phyloP scores from a whole-genome alignment of 2,797 vertebrate species.

The Acanthis flammea region DNA sequence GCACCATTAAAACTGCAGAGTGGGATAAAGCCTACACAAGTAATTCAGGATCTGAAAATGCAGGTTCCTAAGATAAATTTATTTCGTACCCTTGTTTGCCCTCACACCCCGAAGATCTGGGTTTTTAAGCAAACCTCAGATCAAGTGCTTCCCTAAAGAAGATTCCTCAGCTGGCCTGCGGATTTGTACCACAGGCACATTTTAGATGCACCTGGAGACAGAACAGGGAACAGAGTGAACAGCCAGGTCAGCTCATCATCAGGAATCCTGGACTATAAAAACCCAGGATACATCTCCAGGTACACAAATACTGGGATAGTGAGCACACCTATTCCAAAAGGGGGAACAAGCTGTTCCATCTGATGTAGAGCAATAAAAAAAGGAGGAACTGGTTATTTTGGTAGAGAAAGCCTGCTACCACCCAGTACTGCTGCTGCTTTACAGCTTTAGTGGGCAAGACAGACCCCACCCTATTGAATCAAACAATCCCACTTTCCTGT shows the following conservation, averaged over 20 bases:
- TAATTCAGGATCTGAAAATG: neutral
- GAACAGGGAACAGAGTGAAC: neutral
- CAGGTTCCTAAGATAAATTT: neutral
- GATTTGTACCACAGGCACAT: neutral
- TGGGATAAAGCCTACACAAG: slow-evolving; percentile 25
- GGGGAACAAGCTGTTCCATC: slow-evolving; percentile 14
- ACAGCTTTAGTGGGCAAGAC: neutral
- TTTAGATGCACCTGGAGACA: neutral
- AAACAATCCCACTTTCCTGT: neutral
- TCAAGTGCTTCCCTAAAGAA: neutral
- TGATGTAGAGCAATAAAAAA: neutral
- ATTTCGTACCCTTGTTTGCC: neutral
- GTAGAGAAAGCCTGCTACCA: neutral
- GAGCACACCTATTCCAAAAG: neutral
- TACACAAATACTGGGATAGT: neutral
- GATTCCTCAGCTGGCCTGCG: neutral
- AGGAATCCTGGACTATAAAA: neutral
- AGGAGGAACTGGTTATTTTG: neutral
- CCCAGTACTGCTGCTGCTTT: neutral
- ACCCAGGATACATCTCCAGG: neutral
- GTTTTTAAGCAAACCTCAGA: neutral
- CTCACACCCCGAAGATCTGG: neutral
- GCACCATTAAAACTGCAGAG: neutral
- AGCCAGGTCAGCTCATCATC: neutral
- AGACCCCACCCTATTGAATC: neutral